A percentile compares a stretch with the other conserved stretches of the same genome.
Evolutionary conservation across 2,113 vertebrate species (phyloP).

Genomic region (rabbit (Oryctolagus cuniculus)): mOryCun1.1 NC_091433.1:71145001-71145500

Average conservation of each 20-base stretch:
- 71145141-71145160: background rate
- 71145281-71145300: background rate
- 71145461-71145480: background rate
- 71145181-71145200: background rate
- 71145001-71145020: background rate
- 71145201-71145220: background rate
- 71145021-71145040: background rate
- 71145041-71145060: background rate
- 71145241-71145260: background rate
- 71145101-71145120: background rate
- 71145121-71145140: background rate
- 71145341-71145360: background rate
- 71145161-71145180: constrained; percentile 13
- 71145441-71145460: background rate
- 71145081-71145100: background rate
- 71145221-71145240: background rate
- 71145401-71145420: background rate
- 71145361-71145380: background rate
- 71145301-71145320: background rate
- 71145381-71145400: background rate
- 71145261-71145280: background rate
- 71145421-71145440: background rate
- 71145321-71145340: background rate
- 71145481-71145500: background rate
- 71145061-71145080: background rate